Conservation (phyloP, 2,797 vertebrate species). For the Dallia pectoralis region DNA sequence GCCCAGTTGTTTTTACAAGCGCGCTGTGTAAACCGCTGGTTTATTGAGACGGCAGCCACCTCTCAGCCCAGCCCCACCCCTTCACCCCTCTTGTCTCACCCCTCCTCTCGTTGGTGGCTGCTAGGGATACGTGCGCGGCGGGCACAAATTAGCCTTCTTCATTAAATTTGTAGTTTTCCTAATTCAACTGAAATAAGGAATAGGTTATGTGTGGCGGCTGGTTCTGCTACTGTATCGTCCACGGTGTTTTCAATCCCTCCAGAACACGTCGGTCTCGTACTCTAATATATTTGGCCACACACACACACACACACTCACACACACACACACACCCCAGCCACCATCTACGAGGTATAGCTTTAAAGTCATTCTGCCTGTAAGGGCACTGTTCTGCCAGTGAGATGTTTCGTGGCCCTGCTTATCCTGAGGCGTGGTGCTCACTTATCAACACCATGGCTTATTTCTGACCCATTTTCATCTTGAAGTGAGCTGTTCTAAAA, state of each 20-base stretch:
- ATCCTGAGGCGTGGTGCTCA: slow-evolving; percentile 80
- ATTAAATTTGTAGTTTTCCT: slow-evolving; percentile 89
- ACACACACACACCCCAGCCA: not conserved
- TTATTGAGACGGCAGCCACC: slow-evolving; percentile 54
- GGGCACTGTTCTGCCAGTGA: slow-evolving; percentile 64
- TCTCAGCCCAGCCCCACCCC: slow-evolving; percentile 9
- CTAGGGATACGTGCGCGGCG: slow-evolving; percentile 70
- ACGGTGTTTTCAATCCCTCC: slow-evolving; percentile 89
- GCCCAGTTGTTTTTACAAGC: slow-evolving; percentile 65
- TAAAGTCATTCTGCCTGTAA: slow-evolving; percentile 82
- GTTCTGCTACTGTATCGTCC: slow-evolving; percentile 83
- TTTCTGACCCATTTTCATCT: slow-evolving; percentile 58
- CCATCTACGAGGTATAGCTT: slow-evolving; percentile 18
- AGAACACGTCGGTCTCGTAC: no score
- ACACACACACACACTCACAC: slow-evolving; percentile 8
- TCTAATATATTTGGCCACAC: no score
- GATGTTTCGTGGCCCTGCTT: slow-evolving; percentile 94
- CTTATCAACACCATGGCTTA: slow-evolving; percentile 74
- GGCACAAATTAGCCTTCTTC: slow-evolving; percentile 81
- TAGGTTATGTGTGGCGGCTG: slow-evolving; percentile 80
- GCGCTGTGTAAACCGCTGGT: slow-evolving; percentile 59
- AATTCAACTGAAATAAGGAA: slow-evolving; percentile 93
- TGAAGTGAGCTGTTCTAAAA: slow-evolving; percentile 87
- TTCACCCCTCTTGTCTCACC: not conserved
- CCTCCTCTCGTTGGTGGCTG: slow-evolving; percentile 14